A percentile compares a stretch with the other conserved stretches of the same genome.
phyloP scores from a whole-genome alignment of 92 coral and sea anemone species.

The Metridium senile region DNA sequence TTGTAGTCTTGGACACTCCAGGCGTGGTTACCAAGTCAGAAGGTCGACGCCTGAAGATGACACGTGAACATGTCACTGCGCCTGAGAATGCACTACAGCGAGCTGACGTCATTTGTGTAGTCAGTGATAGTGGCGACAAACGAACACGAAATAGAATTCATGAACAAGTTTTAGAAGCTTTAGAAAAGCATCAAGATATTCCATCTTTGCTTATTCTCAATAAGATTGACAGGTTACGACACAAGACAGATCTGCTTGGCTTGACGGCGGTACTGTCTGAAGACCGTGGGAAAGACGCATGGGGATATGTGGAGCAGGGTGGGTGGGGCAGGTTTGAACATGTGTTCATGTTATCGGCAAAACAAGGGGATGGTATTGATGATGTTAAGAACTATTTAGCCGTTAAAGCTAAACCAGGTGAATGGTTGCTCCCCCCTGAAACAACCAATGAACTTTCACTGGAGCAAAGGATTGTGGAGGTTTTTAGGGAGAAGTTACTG shows the following conservation, averaged over 20 bases:
- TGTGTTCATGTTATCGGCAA: slow-evolving; percentile 89
- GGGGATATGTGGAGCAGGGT: slow-evolving; percentile 76
- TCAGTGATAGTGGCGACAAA: slow-evolving; percentile 79
- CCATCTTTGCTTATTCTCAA: slow-evolving; percentile 83
- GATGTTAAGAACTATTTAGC: slow-evolving; percentile 72
- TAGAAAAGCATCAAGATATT: slow-evolving; percentile 50
- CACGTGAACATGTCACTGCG: slow-evolving; percentile 87
- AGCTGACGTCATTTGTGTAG: slow-evolving; percentile 83
- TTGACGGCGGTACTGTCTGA: slow-evolving; percentile 69
- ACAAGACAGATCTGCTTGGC: slow-evolving; percentile 70
- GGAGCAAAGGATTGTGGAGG: slow-evolving; percentile 76
- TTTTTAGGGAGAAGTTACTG: slow-evolving; percentile 90
- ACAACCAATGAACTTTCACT: slow-evolving; percentile 64
- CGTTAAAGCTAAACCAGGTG: slow-evolving; percentile 65
- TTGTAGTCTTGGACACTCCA: slow-evolving; percentile 91
- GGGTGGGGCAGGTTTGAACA: slow-evolving; percentile 90
- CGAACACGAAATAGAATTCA: slow-evolving; percentile 72
- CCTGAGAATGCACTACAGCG: slow-evolving; percentile 84
- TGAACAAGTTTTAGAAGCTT: slow-evolving; percentile 61
- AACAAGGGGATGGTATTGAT: slow-evolving; percentile 83
- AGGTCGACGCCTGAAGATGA: slow-evolving; percentile 87
- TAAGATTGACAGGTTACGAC: slow-evolving; percentile 75
- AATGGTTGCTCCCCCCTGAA: slow-evolving; percentile 84
- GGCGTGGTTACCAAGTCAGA: slow-evolving; percentile 81
- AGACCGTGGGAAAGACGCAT: slow-evolving; percentile 83